Evolutionary conservation across 2,888 invertebrate genomes (phyloP).

Genomic region (Plagodis dolabraria): DNA sequence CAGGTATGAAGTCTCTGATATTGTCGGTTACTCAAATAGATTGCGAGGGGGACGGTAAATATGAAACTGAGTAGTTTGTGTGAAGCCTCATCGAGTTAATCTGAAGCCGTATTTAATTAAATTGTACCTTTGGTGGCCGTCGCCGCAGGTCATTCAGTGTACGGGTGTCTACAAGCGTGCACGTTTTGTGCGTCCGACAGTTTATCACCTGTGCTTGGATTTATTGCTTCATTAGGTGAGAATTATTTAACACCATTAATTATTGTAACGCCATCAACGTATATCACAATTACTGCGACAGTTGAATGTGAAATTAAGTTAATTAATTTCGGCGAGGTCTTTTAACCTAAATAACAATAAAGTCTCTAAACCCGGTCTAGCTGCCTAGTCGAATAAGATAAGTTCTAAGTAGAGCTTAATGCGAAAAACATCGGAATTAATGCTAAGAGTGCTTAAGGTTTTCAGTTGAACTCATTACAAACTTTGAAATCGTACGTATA

Average conservation of each 20-base stretch:
- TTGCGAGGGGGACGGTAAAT: constrained; percentile 57
- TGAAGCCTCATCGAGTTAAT: constrained; percentile 79
- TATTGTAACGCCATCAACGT: constrained; percentile 18
- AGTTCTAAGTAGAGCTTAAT: too few species aligned
- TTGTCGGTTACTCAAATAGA: constrained; percentile 36
- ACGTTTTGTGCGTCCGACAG: constrained; percentile 47
- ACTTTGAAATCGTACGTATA: constrained; percentile 36
- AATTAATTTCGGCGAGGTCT: constrained; percentile 15
- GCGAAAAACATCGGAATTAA: neutral
- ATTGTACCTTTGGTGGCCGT: constrained; percentile 72
- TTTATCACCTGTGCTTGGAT: constrained; percentile 33
- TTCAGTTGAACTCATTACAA: constrained; percentile 40
- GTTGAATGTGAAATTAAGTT: constrained; percentile 15
- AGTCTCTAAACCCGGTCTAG: neutral
- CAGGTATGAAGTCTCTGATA: constrained; percentile 41
- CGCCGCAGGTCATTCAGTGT: constrained; percentile 65
- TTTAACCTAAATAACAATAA: constrained; percentile 14
- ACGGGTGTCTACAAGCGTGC: constrained; percentile 57
- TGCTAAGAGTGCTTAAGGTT: constrained; percentile 26
- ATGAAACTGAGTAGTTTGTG: constrained; percentile 78
- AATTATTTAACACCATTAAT: constrained; percentile 30
- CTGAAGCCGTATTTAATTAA: constrained; percentile 84
- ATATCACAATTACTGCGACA: constrained; percentile 11
- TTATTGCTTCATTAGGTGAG: constrained; percentile 46
- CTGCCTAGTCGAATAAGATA: too few species aligned